phyloP scores from a whole-genome alignment of 2,797 vertebrate species.

The Crax fasciolata region DNA sequence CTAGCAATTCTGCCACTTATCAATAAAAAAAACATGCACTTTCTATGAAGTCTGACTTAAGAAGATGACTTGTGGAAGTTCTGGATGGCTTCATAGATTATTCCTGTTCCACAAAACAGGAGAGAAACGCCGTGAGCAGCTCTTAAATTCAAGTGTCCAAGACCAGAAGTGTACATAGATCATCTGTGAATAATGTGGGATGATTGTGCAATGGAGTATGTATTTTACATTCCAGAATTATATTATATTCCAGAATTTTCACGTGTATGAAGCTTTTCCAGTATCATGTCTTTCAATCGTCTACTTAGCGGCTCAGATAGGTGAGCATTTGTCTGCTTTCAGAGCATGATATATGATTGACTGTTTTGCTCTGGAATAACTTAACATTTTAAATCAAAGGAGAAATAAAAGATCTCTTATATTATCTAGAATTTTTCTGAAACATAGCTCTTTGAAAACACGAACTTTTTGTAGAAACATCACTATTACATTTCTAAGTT shows the following conservation, averaged over 20 bases:
- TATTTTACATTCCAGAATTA: too few species aligned
- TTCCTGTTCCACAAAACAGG: neutral
- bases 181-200: neutral
- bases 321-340: neutral
- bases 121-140: fast-evolving
- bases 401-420: neutral
- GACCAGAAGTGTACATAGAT: neutral
- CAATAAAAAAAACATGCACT: neutral
- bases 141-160: neutral
- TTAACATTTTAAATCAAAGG: neutral
- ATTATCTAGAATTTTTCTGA: neutral
- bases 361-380: neutral
- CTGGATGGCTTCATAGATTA: neutral
- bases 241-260: neutral
- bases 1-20: neutral
- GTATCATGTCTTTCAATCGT: neutral
- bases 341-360: neutral
- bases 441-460: neutral
- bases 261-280: neutral
- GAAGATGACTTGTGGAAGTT: neutral
- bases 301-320: neutral
- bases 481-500: neutral
- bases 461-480: neutral
- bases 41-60: neutral
- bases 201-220: neutral